A percentile compares a stretch with the other conserved stretches of the same genome.
phyloP scores from a whole-genome alignment of 1,140 invertebrate genomes.

The Drosophila rhopaloa region DNA sequence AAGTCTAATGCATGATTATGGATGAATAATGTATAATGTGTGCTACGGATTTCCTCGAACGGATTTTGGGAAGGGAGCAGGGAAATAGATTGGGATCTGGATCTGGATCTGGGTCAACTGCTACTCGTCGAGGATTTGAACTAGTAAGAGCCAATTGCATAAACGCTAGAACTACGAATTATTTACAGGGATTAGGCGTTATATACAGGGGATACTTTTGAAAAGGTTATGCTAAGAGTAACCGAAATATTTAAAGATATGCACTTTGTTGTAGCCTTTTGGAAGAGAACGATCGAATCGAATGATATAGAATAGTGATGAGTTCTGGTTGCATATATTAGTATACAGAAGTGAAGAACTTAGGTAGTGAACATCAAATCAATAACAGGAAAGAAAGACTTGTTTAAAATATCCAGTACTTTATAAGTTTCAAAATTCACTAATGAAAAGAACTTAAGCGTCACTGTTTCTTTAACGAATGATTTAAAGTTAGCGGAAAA shows the following conservation, averaged over 20 bases:
- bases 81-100: neutral
- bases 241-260: conserved; percentile 11
- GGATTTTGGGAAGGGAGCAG: conserved; percentile 7
- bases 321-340: neutral
- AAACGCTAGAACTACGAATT: conserved; percentile 47
- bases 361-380: neutral
- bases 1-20: conserved; percentile 78
- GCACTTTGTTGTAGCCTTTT: conserved; percentile 15
- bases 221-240: conserved; percentile 16
- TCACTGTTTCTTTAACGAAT: neutral
- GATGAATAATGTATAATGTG: conserved; percentile 76
- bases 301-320: neutral
- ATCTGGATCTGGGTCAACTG: conserved; percentile 25
- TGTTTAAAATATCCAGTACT: neutral
- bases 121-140: conserved; percentile 31
- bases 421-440: neutral
- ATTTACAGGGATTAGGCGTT: conserved; percentile 42
- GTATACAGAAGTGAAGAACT: neutral
- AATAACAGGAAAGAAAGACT: neutral
- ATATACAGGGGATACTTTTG: conserved; percentile 23
- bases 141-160: conserved; percentile 42
- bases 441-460: neutral
- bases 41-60: conserved; percentile 45
- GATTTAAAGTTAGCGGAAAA: neutral
- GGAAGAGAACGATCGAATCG: conserved; percentile 1